Evolutionary conservation across 2,113 vertebrate genomes (phyloP), one percentile per base, ranked within the genome.

Genomic region (Pampusana beccarii): DNA sequence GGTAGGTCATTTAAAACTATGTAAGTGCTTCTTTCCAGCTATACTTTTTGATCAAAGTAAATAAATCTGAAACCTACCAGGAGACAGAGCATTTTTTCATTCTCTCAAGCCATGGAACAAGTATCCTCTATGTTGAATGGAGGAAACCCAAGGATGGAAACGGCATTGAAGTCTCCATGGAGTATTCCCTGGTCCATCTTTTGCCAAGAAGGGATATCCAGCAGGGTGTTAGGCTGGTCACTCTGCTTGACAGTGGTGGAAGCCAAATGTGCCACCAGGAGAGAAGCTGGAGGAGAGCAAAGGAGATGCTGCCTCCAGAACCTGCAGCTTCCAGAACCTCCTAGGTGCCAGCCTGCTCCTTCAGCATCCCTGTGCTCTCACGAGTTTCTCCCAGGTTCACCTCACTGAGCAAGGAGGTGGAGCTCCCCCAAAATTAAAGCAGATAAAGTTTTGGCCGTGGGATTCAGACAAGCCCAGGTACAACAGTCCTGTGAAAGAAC

Each of bases 11-110:
- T 95, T 65, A 92, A 53, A 75, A 96, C 73, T 66, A 83, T 11
- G 8, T 20, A 88, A 88, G 48, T 66, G 62, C 67, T 95, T 91
- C 67, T 64, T 92, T 84, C 44, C 77, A 89, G 83, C 31, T 83
- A 74, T 64, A 71, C 34, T 74, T 93, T 54, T 56, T 42, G 57
- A 81, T 91, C 71, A 93, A 93, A 92, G 33, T 12, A 94, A 86
- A 84, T 60, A 64, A 89, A 91, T 80, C 61, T 44, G n/a, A 89
- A 95, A 51, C 50, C 60, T 69, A 60, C 56, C 42, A 82, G 82
- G 61, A 66, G 11, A 83, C 6, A 58, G n/a, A 67, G 6, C 25
- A 44, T 61, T 10, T 34, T 80, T 26, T 58, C 12, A 20, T 10
- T 17, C 25, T 53, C 25, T 11, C 15, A 77, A 77, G 67, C 31